These are phyloP conservation scores for Reticulitermes lucifugus DNA, from an alignment of 2,888 invertebrate genomes.

Conservation along the genomic window DNA sequence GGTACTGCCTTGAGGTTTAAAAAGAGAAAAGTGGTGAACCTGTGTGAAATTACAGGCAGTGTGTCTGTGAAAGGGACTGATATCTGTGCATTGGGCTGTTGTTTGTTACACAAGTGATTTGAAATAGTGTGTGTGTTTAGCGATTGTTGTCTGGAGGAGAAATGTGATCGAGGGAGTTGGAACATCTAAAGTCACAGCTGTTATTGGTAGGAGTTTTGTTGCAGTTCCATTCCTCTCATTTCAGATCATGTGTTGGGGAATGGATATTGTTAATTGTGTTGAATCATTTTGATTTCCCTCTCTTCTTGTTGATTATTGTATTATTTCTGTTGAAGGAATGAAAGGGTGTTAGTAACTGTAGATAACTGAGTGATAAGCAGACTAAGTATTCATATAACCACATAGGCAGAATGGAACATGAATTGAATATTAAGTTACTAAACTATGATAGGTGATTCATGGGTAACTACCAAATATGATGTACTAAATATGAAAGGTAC, in stretches of 20 bases:
- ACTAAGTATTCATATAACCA: slow-evolving; percentile 7
- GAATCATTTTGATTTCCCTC: slow-evolving; percentile 21
- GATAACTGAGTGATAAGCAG: slow-evolving; percentile 5
- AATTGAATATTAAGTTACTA: slow-evolving; percentile 12
- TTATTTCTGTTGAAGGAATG: slow-evolving; percentile 27
- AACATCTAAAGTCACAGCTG: slow-evolving; percentile 17
- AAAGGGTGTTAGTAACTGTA: slow-evolving; percentile 32
- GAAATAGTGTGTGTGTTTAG: not conserved
- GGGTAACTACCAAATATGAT: not conserved
- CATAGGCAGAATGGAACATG: slow-evolving; percentile 20
- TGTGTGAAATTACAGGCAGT: not conserved
- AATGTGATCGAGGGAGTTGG: not conserved
- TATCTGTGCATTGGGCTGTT: not conserved
- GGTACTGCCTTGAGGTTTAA: not conserved
- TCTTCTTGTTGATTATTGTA: slow-evolving; percentile 21
- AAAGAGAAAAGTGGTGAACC: not conserved
- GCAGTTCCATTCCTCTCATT: slow-evolving; percentile 24
- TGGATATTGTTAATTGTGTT: slow-evolving; percentile 29
- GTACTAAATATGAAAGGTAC: slow-evolving; percentile 12
- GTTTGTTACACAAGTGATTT: not conserved
- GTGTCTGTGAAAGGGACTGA: not conserved
- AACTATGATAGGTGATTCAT: not conserved
- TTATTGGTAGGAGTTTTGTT: slow-evolving; percentile 22
- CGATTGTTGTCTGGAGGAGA: not conserved
- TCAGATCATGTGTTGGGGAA: slow-evolving; percentile 7